Percentiles rank a stretch among this genome's conserved stretches.
Conservation (phyloP, 2,797 vertebrate species). For the Molossus alvarezi region DNA sequence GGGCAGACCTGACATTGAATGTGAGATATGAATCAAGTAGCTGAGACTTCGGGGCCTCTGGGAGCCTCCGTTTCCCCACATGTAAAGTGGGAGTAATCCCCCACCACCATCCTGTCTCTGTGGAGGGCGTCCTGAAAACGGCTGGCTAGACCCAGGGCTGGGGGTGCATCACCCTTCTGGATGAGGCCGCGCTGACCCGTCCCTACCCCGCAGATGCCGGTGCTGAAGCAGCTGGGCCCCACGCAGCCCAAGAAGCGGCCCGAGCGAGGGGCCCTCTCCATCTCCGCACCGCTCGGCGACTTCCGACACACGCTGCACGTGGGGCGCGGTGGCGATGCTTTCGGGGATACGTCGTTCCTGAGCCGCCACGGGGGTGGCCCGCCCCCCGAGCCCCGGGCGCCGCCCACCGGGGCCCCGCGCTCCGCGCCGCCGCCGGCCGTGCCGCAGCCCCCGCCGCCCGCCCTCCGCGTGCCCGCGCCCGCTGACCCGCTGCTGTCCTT, state of each 20-base stretch:
- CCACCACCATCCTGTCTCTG: neutral
- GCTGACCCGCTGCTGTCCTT: constrained; percentile 93
- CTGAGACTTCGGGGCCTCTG: neutral
- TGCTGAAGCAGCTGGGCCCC: constrained; percentile 93
- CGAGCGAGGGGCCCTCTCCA: constrained; percentile 93
- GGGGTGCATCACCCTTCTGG: fast-evolving
- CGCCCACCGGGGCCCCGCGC: constrained; percentile 73
- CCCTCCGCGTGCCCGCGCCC: constrained; percentile 74
- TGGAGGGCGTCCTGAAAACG: neutral
- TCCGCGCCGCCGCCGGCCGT: constrained; percentile 75
- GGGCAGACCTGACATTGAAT: neutral
- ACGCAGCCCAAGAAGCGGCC: constrained; percentile 86
- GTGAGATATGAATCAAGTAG: neutral
- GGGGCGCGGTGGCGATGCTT: constrained; percentile 95
- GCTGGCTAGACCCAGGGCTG: neutral
- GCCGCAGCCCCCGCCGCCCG: constrained; percentile 71
- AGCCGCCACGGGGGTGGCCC: constrained; percentile 91
- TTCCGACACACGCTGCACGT: constrained; percentile 98
- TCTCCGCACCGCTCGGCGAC: constrained; percentile 93
- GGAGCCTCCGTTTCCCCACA: neutral
- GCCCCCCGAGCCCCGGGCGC: constrained; percentile 52
- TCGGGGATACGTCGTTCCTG: constrained; percentile 97
- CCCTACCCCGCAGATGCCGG: constrained; percentile 92
- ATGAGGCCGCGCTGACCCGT: neutral
- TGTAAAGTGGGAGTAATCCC: neutral